These are phyloP conservation scores for Pimephales promelas DNA, from an alignment of 2,113 vertebrate species.

Conservation along the genomic window DNA sequence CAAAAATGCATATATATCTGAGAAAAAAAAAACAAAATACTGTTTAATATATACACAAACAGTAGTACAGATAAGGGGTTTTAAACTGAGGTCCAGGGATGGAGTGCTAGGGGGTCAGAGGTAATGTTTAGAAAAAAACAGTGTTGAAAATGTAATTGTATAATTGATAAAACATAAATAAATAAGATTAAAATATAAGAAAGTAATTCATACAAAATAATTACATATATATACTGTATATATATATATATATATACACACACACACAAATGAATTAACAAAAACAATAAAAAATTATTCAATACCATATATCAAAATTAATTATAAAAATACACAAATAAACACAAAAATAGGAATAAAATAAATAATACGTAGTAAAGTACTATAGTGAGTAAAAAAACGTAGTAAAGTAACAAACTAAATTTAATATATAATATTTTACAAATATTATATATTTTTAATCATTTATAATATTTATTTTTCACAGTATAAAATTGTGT, in stretches of 20 bases:
- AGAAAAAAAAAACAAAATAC: slow-evolving; percentile 52
- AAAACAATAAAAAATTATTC: neutral
- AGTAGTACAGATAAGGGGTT: neutral
- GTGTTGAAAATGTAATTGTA: neutral
- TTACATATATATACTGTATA: neutral
- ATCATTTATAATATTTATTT: neutral
- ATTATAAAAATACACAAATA: neutral
- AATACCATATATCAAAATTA: neutral
- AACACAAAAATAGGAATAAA: neutral
- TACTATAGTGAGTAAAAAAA: neutral
- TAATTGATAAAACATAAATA: neutral
- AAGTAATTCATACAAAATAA: neutral
- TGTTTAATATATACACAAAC: neutral
- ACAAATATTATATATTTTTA: no score
- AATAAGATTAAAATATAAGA: neutral
- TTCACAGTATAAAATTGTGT: neutral
- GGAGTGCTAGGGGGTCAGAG: no score
- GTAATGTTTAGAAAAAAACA: neutral
- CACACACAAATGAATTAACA: neutral
- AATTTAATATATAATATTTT: no score
- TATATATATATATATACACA: neutral
- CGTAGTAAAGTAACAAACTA: no score
- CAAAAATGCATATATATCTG: slow-evolving; percentile 84
- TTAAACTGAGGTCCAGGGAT: no score
- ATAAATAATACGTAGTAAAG: neutral